These are phyloP conservation scores for Pilophorus perplexus DNA, from an alignment of 2,888 invertebrate species.

Conservation along the genomic window DNA sequence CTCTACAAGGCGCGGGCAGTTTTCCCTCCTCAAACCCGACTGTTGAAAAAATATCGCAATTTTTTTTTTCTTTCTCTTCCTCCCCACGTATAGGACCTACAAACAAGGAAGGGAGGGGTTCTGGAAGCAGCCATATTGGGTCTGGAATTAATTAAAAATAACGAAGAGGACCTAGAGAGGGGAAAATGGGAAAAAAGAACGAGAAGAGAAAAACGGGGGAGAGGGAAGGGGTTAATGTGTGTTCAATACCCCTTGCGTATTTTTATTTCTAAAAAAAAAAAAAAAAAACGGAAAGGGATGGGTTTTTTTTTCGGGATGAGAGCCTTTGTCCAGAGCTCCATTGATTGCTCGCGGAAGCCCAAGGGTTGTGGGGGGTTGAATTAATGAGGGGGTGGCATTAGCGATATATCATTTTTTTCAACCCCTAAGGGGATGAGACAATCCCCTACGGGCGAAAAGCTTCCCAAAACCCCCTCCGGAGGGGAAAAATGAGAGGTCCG, in stretches of 20 bases:
- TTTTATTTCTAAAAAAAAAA: conserved; percentile 44
- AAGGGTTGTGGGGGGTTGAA: conserved; percentile 22
- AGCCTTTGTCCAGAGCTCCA: conserved; percentile 39
- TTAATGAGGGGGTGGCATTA: conserved; percentile 43
- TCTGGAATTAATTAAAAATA: conserved; percentile 48
- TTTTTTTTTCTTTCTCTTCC: conserved; percentile 8
- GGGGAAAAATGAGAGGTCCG: background rate
- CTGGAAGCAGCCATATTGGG: conserved; percentile 48
- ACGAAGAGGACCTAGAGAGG: conserved; percentile 42
- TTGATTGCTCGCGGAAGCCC: conserved; percentile 33
- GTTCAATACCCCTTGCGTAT: conserved; percentile 47
- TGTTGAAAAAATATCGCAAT: conserved; percentile 23
- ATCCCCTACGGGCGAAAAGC: background rate
- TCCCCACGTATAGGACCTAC: conserved; percentile 4
- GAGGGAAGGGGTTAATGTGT: conserved; percentile 44
- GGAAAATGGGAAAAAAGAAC: background rate
- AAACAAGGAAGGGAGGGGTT: conserved; percentile 26
- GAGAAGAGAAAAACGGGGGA: background rate
- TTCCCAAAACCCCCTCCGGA: background rate
- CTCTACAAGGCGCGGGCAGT: background rate
- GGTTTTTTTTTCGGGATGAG: conserved; percentile 11
- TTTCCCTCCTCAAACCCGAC: too few relatives aligned
- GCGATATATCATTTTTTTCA: conserved; percentile 41
- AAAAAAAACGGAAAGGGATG: background rate
- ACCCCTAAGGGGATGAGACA: background rate